Base-by-base conservation (phyloP, 2,888 invertebrate species). In the Periphyllus acericola region DNA sequence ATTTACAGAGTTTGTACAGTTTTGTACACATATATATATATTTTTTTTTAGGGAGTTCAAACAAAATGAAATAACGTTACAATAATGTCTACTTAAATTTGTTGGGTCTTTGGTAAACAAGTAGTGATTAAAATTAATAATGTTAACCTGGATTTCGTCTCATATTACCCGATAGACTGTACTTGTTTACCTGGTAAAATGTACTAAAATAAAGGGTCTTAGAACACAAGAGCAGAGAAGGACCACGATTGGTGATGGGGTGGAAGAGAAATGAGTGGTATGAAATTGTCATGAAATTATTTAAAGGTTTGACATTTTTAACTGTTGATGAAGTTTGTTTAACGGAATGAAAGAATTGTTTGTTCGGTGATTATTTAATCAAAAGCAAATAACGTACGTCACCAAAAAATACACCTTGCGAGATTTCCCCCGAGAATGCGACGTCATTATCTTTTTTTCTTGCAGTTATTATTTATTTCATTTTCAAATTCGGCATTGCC, bases 311-410 rank as follows among this genome's bases (percentile, higher is more conserved):
- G 71, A 71, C 29, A 79, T 79, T 79, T 71, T 84, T 84, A 68
- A 84, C 84, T 68, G 84, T 52, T 78, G 78, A 78, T 84, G 68
- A 68, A 78, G 84, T 84, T 84, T 84, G 84, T 78, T 87, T 81
- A 81, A 60, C 60, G 40, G 46, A 81, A 87, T 87, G 80, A 87
- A 87, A 87, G 87, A 80, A 87, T 87, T 87, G 87, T 87, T 87
- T 87, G 87, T 81, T 87, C 74, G 60, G 87, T 81, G 78, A 87
- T 87, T 87, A 81, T 87, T 87, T 87, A 87, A 87, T 87, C 87
- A 80, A 87, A 87, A 81, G 66, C 87, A 87, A 87, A 87, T 81
- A 87, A 87, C 79, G 79, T 60, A 66, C 74, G 80, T 81, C 72
- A 46, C 74, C 81, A 74, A 87, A 87, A 81, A 87, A 87, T 81